Percentiles rank a stretch among this genome's conserved stretches.
phyloP scores from a whole-genome alignment of 2,113 vertebrate genomes.

The Hypomesus transpacificus region DNA sequence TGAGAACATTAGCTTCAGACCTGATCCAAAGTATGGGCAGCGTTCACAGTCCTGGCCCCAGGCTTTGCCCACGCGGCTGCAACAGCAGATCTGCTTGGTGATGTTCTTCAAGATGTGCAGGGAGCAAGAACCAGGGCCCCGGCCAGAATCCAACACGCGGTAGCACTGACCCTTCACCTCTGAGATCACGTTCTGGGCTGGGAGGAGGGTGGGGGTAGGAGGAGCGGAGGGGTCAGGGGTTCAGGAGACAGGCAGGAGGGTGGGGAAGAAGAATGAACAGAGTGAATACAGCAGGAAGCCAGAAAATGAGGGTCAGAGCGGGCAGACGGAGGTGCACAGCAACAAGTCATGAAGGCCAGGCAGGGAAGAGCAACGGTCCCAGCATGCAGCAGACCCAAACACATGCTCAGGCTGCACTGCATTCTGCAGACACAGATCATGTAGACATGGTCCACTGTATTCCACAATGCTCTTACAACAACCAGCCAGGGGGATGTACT shows the following conservation, averaged over 20 bases:
- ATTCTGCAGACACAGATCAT: no score
- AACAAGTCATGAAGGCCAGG: neutral
- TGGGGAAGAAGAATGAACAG: neutral
- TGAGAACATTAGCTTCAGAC: constrained; percentile 56
- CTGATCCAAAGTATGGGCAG: constrained; percentile 85
- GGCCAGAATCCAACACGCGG: constrained; percentile 70
- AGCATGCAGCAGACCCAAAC: constrained; percentile 38
- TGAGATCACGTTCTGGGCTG: constrained; percentile 86
- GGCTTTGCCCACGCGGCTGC: constrained; percentile 94
- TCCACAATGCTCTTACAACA: no score
- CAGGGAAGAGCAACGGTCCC: neutral
- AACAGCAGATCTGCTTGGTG: constrained; percentile 99
- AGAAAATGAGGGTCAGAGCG: neutral
- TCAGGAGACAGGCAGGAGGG: neutral
- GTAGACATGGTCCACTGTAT: no score
- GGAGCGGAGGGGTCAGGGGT: neutral
- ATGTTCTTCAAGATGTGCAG: constrained; percentile 86
- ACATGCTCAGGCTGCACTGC: neutral
- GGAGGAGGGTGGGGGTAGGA: neutral
- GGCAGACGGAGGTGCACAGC: neutral
- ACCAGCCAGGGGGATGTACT: no score
- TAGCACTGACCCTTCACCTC: constrained; percentile 85
- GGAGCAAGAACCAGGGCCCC: constrained; percentile 70
- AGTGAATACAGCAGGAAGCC: no score
- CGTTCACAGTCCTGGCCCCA: constrained; percentile 85